Percentiles rank a stretch among this genome's conserved stretches.
phyloP scores from a whole-genome alignment of 2,113 vertebrate species.

The Phalacrocorax aristotelis region DNA sequence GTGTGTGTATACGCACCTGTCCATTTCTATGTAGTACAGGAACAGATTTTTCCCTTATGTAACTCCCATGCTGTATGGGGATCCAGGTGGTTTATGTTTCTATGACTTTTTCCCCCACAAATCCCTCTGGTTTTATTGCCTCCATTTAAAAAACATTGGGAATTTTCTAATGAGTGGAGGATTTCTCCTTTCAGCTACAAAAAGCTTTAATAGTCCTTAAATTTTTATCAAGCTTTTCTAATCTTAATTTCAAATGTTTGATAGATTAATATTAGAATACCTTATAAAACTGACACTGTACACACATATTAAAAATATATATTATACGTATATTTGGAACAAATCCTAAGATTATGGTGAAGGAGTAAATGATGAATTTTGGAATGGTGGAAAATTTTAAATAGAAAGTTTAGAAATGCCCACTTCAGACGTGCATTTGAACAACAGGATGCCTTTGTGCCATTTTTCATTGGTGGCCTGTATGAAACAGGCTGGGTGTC shows the following conservation, averaged over 20 bases:
- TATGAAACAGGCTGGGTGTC: neutral
- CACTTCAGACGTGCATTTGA: neutral
- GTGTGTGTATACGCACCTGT: fast-evolving
- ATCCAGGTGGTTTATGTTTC: constrained; percentile 23
- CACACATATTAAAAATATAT: neutral
- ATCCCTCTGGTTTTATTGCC: neutral
- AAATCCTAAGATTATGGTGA: neutral
- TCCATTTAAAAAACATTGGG: neutral
- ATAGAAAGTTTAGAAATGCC: neutral
- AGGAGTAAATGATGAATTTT: neutral
- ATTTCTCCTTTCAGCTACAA: neutral
- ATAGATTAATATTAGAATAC: neutral
- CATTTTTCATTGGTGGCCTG: neutral
- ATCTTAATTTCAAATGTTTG: neutral
- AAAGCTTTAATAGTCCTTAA: neutral
- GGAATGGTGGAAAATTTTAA: neutral
- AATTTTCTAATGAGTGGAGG: neutral
- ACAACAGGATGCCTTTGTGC: neutral
- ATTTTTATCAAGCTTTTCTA: neutral
- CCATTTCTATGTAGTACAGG: neutral
- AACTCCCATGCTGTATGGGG: neutral
- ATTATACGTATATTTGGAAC: neutral
- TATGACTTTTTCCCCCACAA: neutral
- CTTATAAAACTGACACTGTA: neutral
- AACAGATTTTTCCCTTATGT: constrained; percentile 19